Evolutionary conservation across 2,113 vertebrate genomes (phyloP), one percentile per base, ranked within the genome.

Genomic region (Neoarius graeffei): DNA sequence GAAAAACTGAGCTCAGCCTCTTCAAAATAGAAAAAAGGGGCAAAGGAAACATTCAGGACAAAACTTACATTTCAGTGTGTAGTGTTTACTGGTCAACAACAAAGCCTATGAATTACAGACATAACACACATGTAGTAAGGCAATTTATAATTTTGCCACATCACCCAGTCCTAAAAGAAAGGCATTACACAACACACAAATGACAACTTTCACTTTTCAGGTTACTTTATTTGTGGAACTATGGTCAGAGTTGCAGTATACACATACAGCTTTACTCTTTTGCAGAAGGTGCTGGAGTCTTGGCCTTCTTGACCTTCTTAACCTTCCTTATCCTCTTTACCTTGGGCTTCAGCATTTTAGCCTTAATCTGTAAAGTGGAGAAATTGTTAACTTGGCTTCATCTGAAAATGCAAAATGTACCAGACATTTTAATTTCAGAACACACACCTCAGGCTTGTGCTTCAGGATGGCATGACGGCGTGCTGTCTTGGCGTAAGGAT

Each of bases 401-500:
- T 4, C 10, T 42, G 14, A 57, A 64, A 30, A 19, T 25, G 23
- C 6, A 27, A n/a, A 69, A 11, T 50, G 74, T 67, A 84, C 27
- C 60, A 27, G 23, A 19, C 4, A 1, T 50, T 64, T 73, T 1
- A 27, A 71, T 30, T 54, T 42, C 83, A 3, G 0, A 27, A 59
- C 17, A 89, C 96, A 96, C 92, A 99, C 98, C 0, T 96, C 92
- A 42, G 89, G 95, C 50, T 97, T 96, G 17, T 99, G 97, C 91
- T 95, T 92, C 56, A 99, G 96, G 86, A 99, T 99, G 84, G 98
- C 98, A 89, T 95, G 96, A 91, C 98, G 96, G 10, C 96, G 96
- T 91, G 96, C 97, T 0, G 98, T 98, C 94, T 99, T 99, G 92
- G 98, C 96, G 0, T 99, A 99, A 0, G 98, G 98, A 92, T 99